Evolutionary conservation across 2,113 vertebrate species (phyloP).

Genomic region (Ctenodactylus gundi): DNA sequence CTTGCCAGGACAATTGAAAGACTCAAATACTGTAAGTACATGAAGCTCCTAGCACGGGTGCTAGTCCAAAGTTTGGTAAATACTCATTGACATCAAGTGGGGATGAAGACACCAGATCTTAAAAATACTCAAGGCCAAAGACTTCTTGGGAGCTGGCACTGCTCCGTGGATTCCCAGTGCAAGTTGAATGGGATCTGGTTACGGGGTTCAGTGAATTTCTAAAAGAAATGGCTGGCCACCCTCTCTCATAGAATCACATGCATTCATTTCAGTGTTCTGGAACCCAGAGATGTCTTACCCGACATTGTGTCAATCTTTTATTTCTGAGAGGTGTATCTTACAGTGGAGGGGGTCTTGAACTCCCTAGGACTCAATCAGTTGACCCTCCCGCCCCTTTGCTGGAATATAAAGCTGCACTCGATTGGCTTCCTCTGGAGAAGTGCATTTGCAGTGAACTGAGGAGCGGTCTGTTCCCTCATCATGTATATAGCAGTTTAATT

Average conservation of each 20-base stretch:
- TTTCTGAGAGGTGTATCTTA: background rate
- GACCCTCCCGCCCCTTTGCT: background rate
- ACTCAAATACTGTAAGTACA: fast-evolving
- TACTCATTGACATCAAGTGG: background rate
- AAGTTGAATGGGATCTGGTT: background rate
- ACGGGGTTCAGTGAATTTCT: fast-evolving
- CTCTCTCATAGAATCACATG: fast-evolving
- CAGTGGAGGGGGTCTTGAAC: fast-evolving
- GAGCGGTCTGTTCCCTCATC: background rate
- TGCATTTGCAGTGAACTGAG: too few species aligned
- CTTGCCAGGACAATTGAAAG: background rate
- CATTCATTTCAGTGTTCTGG: background rate
- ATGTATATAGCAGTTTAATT: conserved; percentile 11
- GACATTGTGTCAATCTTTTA: background rate
- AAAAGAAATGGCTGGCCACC: background rate
- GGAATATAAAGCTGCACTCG: fast-evolving
- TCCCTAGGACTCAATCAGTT: background rate
- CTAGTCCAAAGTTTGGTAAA: background rate
- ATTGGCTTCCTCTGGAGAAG: background rate
- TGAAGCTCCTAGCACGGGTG: background rate
- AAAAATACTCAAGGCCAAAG: fast-evolving
- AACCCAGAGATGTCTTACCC: fast-evolving
- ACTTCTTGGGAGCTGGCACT: too few species aligned
- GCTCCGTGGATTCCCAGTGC: background rate
- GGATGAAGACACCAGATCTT: fast-evolving